Conservation (phyloP, 2,888 invertebrate genomes). For the Macrosoma leucophasiata region DNA sequence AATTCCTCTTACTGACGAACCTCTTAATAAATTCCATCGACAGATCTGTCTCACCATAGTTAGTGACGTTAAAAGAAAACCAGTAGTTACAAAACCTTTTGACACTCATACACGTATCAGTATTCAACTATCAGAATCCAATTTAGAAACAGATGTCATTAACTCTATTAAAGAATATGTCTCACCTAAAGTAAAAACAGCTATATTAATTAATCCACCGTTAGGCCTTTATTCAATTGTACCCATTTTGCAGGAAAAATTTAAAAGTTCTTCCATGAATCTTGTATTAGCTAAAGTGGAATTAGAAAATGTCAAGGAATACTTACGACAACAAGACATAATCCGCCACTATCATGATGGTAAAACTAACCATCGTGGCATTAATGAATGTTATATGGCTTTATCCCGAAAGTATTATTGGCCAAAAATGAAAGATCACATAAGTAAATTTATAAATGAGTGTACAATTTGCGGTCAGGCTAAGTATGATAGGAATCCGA, state of each 20-base stretch:
- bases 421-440: constrained; percentile 27
- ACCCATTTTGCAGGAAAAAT: constrained; percentile 9
- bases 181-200: constrained; percentile 11
- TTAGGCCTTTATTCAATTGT: constrained; percentile 10
- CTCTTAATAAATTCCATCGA: constrained; percentile 1
- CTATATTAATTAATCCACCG: constrained; percentile 5
- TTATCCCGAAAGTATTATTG: constrained; percentile 21
- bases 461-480: constrained; percentile 14
- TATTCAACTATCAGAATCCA: constrained; percentile 18
- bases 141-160: constrained; percentile 12
- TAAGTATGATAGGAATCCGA: constrained; percentile 21
- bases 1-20: constrained; percentile 24
- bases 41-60: constrained; percentile 10
- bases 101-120: constrained; percentile 17
- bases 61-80: constrained; percentile 13
- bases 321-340: constrained; percentile 22
- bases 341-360: constrained; percentile 8
- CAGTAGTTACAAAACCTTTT: constrained; percentile 18
- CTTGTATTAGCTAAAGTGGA: constrained; percentile 9
- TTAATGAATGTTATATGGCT: constrained; percentile 13
- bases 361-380: constrained; percentile 18
- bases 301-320: constrained; percentile 15
- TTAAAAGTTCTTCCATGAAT: constrained; percentile 13
- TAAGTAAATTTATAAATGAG: constrained; percentile 25
- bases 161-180: constrained; percentile 10